Conservation (phyloP, 2,113 vertebrate species). For the Phainopepla nitens region DNA sequence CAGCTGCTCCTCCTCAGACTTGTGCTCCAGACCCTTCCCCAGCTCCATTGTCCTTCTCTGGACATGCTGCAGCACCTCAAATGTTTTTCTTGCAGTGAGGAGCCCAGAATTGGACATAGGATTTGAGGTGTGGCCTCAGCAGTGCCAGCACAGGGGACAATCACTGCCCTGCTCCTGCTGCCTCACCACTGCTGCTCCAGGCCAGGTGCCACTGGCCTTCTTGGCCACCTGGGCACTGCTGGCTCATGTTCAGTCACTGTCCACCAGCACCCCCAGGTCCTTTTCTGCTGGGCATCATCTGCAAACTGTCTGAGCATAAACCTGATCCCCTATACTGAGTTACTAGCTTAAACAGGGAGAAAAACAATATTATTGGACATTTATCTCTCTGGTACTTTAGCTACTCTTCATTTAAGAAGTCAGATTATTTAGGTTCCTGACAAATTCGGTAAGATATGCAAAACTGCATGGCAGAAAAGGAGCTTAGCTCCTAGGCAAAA, state of each 20-base stretch:
- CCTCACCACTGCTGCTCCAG: background rate
- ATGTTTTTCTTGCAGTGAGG: fast-evolving
- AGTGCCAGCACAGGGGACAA: background rate
- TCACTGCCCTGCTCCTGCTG: background rate
- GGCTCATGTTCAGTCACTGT: background rate
- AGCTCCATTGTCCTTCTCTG: fast-evolving
- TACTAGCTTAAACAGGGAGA: background rate
- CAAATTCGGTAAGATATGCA: background rate
- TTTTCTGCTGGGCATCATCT: background rate
- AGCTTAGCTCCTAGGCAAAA: background rate
- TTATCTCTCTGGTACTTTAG: background rate
- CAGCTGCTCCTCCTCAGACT: background rate
- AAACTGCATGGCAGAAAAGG: background rate
- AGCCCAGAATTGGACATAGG: background rate
- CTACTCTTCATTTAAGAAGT: background rate
- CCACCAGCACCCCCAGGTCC: background rate
- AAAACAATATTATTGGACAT: background rate
- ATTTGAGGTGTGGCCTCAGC: background rate
- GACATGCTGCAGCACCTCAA: fast-evolving
- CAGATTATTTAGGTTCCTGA: background rate
- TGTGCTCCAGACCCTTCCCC: background rate
- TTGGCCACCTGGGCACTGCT: background rate
- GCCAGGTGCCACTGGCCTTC: background rate
- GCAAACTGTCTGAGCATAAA: background rate
- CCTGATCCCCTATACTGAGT: background rate